A percentile compares a stretch with the other conserved stretches of the same genome.
phyloP scores from a whole-genome alignment of 2,888 invertebrate genomes.

The Drosophila bunnanda region DNA sequence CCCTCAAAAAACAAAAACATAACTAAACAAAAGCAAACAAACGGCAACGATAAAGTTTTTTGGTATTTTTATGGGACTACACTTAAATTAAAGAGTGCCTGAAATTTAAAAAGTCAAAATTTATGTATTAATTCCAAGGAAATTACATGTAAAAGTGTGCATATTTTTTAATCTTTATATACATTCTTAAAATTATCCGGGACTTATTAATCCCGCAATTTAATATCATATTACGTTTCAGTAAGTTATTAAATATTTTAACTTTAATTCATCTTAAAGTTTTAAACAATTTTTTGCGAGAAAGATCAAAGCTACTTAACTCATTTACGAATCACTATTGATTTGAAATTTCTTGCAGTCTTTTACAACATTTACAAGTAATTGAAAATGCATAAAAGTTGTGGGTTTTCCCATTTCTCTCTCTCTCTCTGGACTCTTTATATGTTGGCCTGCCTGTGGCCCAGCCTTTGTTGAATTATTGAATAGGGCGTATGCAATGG shows the following conservation, averaged over 20 bases:
- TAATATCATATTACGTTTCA: neutral
- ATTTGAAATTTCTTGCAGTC: neutral
- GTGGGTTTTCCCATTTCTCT: constrained; percentile 10
- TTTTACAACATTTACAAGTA: constrained; percentile 59
- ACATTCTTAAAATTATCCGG: neutral
- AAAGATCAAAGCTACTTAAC: neutral
- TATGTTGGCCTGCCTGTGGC: constrained; percentile 19
- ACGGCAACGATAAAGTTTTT: constrained; percentile 25
- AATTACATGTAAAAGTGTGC: neutral
- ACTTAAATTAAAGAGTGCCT: neutral
- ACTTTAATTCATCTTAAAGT: neutral
- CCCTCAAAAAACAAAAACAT: constrained; percentile 26
- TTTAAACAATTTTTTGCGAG: neutral
- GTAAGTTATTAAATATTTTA: neutral
- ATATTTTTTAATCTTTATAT: neutral
- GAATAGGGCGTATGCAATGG: constrained; percentile 68
- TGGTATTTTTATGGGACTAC: constrained; percentile 1
- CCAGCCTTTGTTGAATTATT: constrained; percentile 71
- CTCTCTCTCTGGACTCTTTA: neutral
- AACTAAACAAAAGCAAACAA: constrained; percentile 24
- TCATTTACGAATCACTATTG: neutral
- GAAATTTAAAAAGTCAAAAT: too few species aligned
- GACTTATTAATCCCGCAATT: neutral
- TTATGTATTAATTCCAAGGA: too few species aligned
- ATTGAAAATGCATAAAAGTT: constrained; percentile 75